Conservation (phyloP, 1,140 invertebrate genomes). For the Heliconius melpomene region DNA sequence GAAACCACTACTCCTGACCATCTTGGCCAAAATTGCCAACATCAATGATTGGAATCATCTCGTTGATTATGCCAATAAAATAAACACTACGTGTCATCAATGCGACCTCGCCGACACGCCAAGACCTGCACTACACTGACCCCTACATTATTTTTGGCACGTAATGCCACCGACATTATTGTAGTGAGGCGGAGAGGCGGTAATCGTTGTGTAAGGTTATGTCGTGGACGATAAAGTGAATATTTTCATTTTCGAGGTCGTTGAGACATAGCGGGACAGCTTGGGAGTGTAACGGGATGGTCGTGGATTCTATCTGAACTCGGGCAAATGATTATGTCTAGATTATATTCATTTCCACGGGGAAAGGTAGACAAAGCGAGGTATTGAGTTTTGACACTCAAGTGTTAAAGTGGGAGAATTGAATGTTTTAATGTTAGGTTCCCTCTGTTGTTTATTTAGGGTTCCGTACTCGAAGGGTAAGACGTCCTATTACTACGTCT, state of each 20-base stretch:
- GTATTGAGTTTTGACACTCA: too few species aligned
- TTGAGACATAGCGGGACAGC: too few species aligned
- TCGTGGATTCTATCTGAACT: too few species aligned
- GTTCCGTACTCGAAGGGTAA: too few species aligned
- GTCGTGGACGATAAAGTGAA: background rate
- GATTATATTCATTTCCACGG: too few species aligned
- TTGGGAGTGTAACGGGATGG: too few species aligned
- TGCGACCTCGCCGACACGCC: background rate
- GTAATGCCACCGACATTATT: background rate
- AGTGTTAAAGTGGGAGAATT: too few species aligned
- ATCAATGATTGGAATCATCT: background rate
- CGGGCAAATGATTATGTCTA: too few species aligned
- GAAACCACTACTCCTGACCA: background rate
- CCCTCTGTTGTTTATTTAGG: too few species aligned
- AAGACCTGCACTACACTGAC: constrained; percentile 3
- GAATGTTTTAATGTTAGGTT: too few species aligned
- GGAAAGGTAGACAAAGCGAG: too few species aligned
- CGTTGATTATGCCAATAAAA: background rate
- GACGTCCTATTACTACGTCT: too few species aligned
- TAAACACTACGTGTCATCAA: background rate
- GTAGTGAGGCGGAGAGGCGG: background rate
- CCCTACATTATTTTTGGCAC: constrained; percentile 18
- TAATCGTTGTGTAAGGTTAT: constrained; percentile 21
- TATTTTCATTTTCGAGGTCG: constrained; percentile 14
- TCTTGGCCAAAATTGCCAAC: background rate